A percentile compares a stretch with the other conserved stretches of the same genome.
These are phyloP conservation scores for Chaetura pelagica DNA, from an alignment of 2,113 vertebrate species.

Conservation along the genomic window DNA sequence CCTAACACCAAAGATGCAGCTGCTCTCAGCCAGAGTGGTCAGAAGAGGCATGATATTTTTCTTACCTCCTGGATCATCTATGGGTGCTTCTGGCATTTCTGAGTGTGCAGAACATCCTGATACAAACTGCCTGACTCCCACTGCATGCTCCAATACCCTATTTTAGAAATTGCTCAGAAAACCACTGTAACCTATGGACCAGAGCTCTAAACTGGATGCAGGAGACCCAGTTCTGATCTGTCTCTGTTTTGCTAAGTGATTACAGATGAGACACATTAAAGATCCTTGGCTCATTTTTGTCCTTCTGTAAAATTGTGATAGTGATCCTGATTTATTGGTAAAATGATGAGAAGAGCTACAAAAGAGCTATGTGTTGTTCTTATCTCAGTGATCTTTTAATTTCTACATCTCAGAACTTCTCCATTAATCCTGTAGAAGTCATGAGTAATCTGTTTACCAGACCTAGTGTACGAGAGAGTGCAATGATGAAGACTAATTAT, in stretches of 20 bases:
- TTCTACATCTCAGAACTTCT: not conserved
- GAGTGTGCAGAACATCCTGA: not conserved
- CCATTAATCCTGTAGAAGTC: slow-evolving; percentile 29
- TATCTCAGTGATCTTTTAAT: not conserved
- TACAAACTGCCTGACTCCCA: not conserved
- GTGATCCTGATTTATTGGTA: not conserved
- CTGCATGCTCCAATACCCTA: not conserved
- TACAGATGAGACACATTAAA: not conserved
- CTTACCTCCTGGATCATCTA: not conserved
- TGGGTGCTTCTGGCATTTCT: not conserved
- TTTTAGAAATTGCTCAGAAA: not conserved
- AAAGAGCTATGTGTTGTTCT: not conserved
- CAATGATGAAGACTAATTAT: slow-evolving; percentile 37
- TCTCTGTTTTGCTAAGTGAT: not conserved
- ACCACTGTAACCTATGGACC: not conserved
- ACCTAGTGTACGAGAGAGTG: not conserved
- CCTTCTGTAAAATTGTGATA: not conserved
- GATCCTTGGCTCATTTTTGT: not conserved
- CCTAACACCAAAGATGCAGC: not conserved
- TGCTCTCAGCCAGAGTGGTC: not conserved
- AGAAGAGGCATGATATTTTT: not conserved
- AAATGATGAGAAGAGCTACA: not conserved
- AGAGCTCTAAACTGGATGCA: not conserved
- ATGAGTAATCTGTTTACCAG: slow-evolving; percentile 28
- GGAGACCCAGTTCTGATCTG: not conserved